Conservation (phyloP, 2,888 invertebrate species). For the Tetropium fuscum region DNA sequence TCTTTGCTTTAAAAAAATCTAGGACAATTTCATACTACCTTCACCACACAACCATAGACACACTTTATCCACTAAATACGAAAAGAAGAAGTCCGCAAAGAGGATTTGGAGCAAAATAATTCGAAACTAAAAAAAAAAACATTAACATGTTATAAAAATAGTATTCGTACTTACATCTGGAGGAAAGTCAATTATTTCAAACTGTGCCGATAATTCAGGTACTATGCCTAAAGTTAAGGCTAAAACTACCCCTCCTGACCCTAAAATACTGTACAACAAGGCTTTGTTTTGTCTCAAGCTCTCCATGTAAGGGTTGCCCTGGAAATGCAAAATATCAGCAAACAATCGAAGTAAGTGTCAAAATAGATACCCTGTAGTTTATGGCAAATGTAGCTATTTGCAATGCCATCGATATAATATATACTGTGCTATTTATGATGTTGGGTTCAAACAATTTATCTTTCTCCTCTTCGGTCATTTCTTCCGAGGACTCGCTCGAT, state of each 20-base stretch:
- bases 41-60: conserved; percentile 91
- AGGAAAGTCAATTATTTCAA: conserved; percentile 96
- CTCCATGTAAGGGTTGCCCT: conserved; percentile 99
- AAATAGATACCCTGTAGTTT: conserved; percentile 98
- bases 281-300: conserved; percentile 92
- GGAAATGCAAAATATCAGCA: conserved; percentile 44
- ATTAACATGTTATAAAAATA: neutral
- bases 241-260: conserved; percentile 86
- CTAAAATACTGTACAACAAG: conserved; percentile 88
- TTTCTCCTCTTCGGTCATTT: conserved; percentile 72
- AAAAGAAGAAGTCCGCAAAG: conserved; percentile 86
- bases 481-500: conserved; percentile 62
- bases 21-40: conserved; percentile 68
- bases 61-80: conserved; percentile 86
- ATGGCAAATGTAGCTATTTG: conserved; percentile 99
- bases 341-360: no score
- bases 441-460: conserved; percentile 92
- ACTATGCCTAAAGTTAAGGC: conserved; percentile 86
- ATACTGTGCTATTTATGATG: conserved; percentile 97
- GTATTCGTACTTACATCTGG: conserved; percentile 68
- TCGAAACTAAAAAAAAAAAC: conserved; percentile 82
- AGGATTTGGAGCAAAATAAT: conserved; percentile 85
- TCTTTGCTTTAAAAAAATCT: conserved; percentile 31
- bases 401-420: conserved; percentile 96
- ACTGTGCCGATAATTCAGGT: conserved; percentile 88